These are phyloP conservation scores for Zootoca vivipara DNA, from an alignment of 2,113 vertebrate species.

Conservation along the genomic window DNA sequence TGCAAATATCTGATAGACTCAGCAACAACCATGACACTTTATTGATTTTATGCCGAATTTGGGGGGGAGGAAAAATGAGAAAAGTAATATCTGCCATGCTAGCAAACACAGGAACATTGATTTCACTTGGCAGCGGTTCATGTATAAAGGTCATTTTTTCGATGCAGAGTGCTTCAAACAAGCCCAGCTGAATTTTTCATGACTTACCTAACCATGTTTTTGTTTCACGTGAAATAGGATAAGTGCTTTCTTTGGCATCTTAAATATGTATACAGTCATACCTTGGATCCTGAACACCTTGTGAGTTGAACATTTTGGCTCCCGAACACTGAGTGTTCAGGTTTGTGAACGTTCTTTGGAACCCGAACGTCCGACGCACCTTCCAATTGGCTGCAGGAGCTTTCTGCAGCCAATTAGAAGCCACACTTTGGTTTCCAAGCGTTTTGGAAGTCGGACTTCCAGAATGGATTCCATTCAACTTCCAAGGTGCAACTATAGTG, in stretches of 20 bases:
- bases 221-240: background rate
- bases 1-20: background rate
- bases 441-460: too few species aligned
- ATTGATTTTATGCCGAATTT: conserved; percentile 4
- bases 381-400: too few species aligned
- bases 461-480: too few species aligned
- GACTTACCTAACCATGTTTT: background rate
- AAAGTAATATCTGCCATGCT: background rate
- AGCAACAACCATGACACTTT: background rate
- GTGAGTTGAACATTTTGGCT: too few species aligned
- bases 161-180: background rate
- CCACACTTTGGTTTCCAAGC: too few species aligned
- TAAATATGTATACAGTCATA: background rate
- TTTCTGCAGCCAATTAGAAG: too few species aligned
- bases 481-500: too few species aligned
- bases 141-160: background rate
- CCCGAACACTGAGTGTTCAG: too few species aligned
- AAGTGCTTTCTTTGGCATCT: background rate
- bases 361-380: too few species aligned
- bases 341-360: too few species aligned
- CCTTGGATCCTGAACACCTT: too few species aligned
- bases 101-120: background rate
- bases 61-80: background rate
- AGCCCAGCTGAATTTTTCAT: background rate
- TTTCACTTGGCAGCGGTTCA: background rate